Evolutionary conservation across 2,888 invertebrate genomes (phyloP).

Genomic region (Carabus problematicus): DNA sequence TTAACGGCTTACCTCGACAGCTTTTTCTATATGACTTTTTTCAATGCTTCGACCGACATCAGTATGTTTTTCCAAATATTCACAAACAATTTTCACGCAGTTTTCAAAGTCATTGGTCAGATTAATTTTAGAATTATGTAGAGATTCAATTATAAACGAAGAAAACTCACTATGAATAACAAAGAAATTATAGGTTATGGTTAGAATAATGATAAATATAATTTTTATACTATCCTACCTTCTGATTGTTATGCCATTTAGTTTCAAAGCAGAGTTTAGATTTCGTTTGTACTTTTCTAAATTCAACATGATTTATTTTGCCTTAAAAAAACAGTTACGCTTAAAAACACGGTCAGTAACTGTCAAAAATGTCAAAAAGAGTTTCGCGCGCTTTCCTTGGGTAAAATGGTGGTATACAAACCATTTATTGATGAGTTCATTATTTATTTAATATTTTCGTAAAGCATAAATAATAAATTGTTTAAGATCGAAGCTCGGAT

Average conservation of each 20-base stretch:
- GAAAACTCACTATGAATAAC: conserved; percentile 71
- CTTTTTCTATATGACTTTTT: conserved; percentile 73
- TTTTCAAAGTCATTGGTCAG: conserved; percentile 68
- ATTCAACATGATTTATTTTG: conserved; percentile 49
- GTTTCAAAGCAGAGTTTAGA: conserved; percentile 73
- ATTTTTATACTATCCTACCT: conserved; percentile 56
- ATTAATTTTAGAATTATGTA: conserved; percentile 63
- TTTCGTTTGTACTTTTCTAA: conserved; percentile 65
- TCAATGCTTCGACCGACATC: conserved; percentile 76
- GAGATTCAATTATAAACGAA: conserved; percentile 73
- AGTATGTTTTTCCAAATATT: conserved; percentile 80
- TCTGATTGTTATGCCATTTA: conserved; percentile 77
- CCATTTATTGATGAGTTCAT: too few relatives aligned
- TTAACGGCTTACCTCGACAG: conserved; percentile 67
- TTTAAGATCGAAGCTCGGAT: background rate
- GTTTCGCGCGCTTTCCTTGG: conserved; percentile 27
- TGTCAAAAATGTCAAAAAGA: background rate
- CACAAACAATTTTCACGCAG: conserved; percentile 78
- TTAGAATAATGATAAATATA: conserved; percentile 33
- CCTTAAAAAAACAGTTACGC: background rate
- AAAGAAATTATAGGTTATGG: conserved; percentile 38
- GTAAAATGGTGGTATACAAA: background rate
- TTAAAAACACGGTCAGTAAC: too few relatives aligned
- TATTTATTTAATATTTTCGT: too few relatives aligned
- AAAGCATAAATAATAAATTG: background rate